Base-by-base conservation (phyloP, 2,888 invertebrate species). In the Bellardia pandia region DNA sequence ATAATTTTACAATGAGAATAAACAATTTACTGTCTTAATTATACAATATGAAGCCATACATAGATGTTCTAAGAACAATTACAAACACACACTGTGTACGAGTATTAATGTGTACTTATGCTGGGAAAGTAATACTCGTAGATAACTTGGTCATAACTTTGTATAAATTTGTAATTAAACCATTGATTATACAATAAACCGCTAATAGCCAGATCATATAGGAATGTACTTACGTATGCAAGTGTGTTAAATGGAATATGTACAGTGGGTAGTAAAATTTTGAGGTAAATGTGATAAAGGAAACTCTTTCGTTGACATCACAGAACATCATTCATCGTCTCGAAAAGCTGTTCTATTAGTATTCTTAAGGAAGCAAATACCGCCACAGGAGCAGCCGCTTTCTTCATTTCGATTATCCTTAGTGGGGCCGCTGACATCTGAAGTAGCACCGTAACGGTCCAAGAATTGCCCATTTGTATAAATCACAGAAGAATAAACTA, bases 131-230 rank as follows among this genome's bases (percentile, higher is more conserved):
- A 45, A 79, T 23, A 23, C 23, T 23, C 23, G 23, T 23, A n/a
- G 4, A 62, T 23, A 66, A 62, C 23, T 66, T 81, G 33, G 30
- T 37, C 45, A 80, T 66, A 45, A 64, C 23, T 48, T 74, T 48
- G 58, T 66, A 42, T 64, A 53, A 53, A 71, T 53, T 83, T 62
- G 42, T 77, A 77, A 71, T 64, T 77, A 83, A 77, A 83, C 62
- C 51, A 71, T 71, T 53, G 62, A 66, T 77, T 83, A 60, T 69
- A 69, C 16, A 56, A 74, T 66, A 74, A 58, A 53, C 37, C 83
- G 64, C 71, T 71, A 64, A 82, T 53, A 74, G 33, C 23, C 45
- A 11, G 9, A 51, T 14, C 62, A 62, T 11, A 33, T 40, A 40
- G 45, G 42, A 62, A 42, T 62, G 9, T 30, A n/a, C 42, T 42